Evolutionary conservation across 1,140 invertebrate species (phyloP).

Genomic region (Scaptomyza pallida): DNA sequence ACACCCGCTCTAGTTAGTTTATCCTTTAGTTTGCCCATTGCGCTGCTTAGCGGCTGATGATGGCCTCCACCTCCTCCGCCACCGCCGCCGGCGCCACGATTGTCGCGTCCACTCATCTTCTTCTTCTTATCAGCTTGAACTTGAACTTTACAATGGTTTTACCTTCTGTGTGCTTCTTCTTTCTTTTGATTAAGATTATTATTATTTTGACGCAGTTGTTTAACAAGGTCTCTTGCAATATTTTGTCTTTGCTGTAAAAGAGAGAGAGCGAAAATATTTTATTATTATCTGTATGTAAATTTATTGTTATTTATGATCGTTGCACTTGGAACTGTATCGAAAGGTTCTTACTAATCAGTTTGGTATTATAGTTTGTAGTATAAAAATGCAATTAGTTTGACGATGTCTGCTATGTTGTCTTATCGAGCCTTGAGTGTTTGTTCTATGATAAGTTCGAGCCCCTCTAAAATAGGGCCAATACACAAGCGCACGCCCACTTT

Average conservation of each 20-base stretch:
- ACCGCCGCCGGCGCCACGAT: conserved; percentile 67
- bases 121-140: conserved; percentile 53
- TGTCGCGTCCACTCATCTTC: conserved; percentile 83
- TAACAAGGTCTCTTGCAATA: conserved; percentile 22
- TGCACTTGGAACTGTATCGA: conserved; percentile 1
- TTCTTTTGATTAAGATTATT: no score
- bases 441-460: background rate
- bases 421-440: background rate
- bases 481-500: background rate
- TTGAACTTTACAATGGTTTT: conserved; percentile 50
- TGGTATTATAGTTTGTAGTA: background rate
- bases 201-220: conserved; percentile 36
- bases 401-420: no score
- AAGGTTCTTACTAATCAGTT: conserved; percentile 18
- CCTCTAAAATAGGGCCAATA: background rate
- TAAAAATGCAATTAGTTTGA: background rate
- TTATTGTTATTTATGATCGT: conserved; percentile 8
- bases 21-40: conserved; percentile 83
- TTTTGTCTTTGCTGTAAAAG: conserved; percentile 73
- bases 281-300: conserved; percentile 1
- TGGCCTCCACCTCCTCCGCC: conserved; percentile 57
- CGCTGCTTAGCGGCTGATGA: conserved; percentile 74
- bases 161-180: conserved; percentile 33
- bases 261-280: conserved; percentile 11
- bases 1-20: conserved; percentile 75